Percentiles rank a stretch among this genome's conserved stretches.
Evolutionary conservation across 2,888 invertebrate species (phyloP).

Genomic region (Lutraria lutraria): DNA sequence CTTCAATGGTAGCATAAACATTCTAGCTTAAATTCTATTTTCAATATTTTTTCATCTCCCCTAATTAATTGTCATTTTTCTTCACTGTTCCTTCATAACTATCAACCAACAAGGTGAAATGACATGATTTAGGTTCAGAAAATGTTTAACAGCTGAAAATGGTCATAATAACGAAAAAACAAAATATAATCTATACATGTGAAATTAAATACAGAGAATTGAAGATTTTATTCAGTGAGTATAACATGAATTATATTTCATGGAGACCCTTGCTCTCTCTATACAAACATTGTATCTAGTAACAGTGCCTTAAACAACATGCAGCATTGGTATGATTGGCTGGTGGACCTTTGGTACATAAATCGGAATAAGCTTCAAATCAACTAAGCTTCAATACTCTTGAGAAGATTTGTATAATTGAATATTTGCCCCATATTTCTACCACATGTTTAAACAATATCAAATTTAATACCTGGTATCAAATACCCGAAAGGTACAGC

Average conservation of each 20-base stretch:
- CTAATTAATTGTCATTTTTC: neutral
- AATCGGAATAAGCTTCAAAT: too few relatives aligned
- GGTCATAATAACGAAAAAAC: neutral
- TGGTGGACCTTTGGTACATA: too few relatives aligned
- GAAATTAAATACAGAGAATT: neutral
- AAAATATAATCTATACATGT: neutral
- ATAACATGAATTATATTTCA: slow-evolving; percentile 32
- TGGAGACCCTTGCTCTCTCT: slow-evolving; percentile 63
- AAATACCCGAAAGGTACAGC: too few relatives aligned
- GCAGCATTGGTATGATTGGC: neutral
- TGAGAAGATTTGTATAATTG: too few relatives aligned
- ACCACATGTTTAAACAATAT: too few relatives aligned
- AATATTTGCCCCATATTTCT: too few relatives aligned
- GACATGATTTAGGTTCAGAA: neutral
- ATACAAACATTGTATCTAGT: neutral
- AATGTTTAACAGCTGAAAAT: neutral
- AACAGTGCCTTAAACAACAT: neutral
- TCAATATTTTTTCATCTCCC: neutral
- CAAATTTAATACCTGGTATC: too few relatives aligned
- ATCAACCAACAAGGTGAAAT: neutral
- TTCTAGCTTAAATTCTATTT: neutral
- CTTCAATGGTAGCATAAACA: neutral
- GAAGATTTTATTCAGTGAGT: neutral
- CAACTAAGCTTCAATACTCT: too few relatives aligned
- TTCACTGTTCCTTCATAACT: neutral